Conservation (phyloP, 2,113 vertebrate species). For the Neodon shergylaensis region DNA sequence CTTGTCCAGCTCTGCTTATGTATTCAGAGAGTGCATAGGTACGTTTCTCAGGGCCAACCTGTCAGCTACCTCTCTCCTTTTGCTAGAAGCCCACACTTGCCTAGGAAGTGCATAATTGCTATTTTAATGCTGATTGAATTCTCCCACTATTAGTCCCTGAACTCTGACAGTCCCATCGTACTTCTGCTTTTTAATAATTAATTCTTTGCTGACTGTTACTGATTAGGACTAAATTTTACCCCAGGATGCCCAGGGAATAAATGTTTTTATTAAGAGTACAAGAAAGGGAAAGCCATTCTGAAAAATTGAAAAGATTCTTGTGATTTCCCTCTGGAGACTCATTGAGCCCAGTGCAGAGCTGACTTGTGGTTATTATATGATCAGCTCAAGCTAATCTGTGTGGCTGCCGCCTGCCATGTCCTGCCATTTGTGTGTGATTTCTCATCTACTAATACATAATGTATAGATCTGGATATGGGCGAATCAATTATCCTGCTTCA, state of each 20-base stretch:
- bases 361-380: constrained; percentile 76
- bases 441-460: constrained; percentile 73
- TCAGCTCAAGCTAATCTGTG: constrained; percentile 77
- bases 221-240: constrained; percentile 74
- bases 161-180: constrained; percentile 14
- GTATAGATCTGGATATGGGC: constrained; percentile 68
- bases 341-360: constrained; percentile 56
- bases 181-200: constrained; percentile 77
- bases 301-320: constrained; percentile 71
- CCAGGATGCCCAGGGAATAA: constrained; percentile 64
- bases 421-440: constrained; percentile 66
- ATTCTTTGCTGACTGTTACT: constrained; percentile 70
- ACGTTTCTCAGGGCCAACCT: not conserved
- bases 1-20: constrained; percentile 5
- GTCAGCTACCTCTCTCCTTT: not conserved
- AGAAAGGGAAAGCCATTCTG: constrained; percentile 68
- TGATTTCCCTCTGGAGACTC: constrained; percentile 72
- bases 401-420: constrained; percentile 69
- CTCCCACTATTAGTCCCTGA: constrained; percentile 33
- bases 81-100: constrained; percentile 3
- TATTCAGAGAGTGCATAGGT: not conserved
- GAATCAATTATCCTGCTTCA: constrained; percentile 69
- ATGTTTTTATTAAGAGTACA: constrained; percentile 76
- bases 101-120: constrained; percentile 24
- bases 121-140: constrained; percentile 45